Evolutionary conservation across 1,140 invertebrate genomes (phyloP).

Genomic region (Adelges cooleyi): DNA sequence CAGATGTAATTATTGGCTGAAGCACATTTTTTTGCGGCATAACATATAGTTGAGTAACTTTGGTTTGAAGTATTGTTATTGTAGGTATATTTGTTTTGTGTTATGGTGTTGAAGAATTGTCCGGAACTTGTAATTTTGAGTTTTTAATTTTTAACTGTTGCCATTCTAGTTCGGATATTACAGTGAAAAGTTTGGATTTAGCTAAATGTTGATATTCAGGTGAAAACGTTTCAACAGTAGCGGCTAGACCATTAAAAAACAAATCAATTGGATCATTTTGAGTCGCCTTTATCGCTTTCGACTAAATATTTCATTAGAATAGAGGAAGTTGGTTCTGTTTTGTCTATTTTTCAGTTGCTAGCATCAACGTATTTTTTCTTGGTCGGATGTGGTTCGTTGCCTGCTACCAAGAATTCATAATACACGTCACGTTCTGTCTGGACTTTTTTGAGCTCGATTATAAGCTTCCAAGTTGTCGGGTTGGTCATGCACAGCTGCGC

Average conservation of each 20-base stretch:
- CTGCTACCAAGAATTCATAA: background rate
- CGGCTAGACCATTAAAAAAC: background rate
- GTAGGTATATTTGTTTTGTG: background rate
- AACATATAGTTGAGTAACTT: background rate
- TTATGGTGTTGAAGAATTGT: background rate
- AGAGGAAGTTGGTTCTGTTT: background rate
- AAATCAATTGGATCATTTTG: background rate
- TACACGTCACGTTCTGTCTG: background rate
- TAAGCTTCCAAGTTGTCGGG: background rate
- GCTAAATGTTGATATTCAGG: constrained; percentile 2
- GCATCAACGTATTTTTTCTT: background rate
- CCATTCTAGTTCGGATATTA: background rate
- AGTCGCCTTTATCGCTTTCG: background rate
- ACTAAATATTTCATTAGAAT: background rate
- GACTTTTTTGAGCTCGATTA: constrained; percentile 19
- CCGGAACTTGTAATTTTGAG: background rate
- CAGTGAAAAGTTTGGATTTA: background rate
- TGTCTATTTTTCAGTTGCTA: background rate
- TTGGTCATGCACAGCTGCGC: background rate
- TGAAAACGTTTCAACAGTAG: background rate
- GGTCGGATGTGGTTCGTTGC: background rate
- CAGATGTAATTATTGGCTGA: background rate
- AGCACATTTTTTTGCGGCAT: background rate
- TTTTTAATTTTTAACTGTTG: background rate
- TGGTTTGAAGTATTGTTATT: background rate